These are phyloP conservation scores for Eriosoma lanigerum DNA, from an alignment of 1,140 invertebrate species.

Conservation along the genomic window DNA sequence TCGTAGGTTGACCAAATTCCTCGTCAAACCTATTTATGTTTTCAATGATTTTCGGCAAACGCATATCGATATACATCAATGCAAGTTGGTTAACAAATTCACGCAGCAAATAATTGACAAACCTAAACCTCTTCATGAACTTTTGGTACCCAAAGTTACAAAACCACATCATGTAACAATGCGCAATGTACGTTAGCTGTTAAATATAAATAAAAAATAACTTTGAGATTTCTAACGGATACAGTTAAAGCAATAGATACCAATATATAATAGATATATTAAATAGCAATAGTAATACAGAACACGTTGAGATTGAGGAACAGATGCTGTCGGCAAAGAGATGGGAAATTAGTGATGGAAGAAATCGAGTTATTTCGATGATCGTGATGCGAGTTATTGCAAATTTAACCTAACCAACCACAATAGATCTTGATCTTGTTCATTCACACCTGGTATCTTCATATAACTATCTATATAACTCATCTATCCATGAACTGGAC, in stretches of 20 bases:
- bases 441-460: too few species aligned
- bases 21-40: not conserved
- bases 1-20: not conserved
- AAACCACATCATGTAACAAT: not conserved
- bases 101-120: not conserved
- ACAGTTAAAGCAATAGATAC: not conserved
- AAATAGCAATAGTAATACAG: too few species aligned
- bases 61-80: not conserved
- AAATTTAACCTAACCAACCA: too few species aligned
- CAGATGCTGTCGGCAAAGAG: not conserved
- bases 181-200: not conserved
- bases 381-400: too few species aligned
- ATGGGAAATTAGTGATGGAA: too few species aligned
- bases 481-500: too few species aligned
- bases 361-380: too few species aligned
- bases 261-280: too few species aligned
- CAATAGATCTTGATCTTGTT: too few species aligned
- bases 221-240: too few species aligned
- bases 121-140: slow-evolving; percentile 14
- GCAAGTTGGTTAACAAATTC: not conserved
- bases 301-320: not conserved
- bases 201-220: not conserved
- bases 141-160: not conserved
- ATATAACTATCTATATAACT: too few species aligned
- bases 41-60: slow-evolving; percentile 2